A percentile compares a stretch with the other conserved stretches of the same genome.
Conservation (phyloP, 64 coral and sea anemone species). For the Porites australiensis region DNA sequence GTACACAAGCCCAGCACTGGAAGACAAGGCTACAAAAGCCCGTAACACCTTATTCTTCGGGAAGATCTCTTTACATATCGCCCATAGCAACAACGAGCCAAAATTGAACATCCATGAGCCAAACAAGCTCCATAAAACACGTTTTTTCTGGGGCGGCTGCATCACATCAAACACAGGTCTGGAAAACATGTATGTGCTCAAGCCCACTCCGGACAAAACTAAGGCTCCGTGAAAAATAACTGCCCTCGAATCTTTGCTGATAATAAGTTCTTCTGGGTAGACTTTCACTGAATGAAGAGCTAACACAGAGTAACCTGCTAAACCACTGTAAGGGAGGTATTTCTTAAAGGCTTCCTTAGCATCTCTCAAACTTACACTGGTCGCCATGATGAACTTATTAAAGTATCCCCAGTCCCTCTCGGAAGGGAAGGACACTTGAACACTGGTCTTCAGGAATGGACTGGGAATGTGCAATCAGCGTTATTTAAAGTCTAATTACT, state of each 20-base stretch:
- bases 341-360: constrained; percentile 60
- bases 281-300: constrained; percentile 72
- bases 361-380: constrained; percentile 37
- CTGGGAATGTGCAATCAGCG: too few relatives aligned
- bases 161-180: constrained; percentile 74
- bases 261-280: constrained; percentile 47
- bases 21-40: constrained; percentile 45
- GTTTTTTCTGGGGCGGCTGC: constrained; percentile 49
- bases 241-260: constrained; percentile 39
- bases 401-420: constrained; percentile 25
- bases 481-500: too few relatives aligned
- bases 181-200: constrained; percentile 46
- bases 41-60: constrained; percentile 59
- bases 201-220: constrained; percentile 68
- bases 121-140: constrained; percentile 75
- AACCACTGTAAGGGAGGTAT: constrained; percentile 76
- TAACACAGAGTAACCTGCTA: constrained; percentile 55
- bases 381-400: constrained; percentile 50
- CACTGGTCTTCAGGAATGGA: too few relatives aligned
- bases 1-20: constrained; percentile 52
- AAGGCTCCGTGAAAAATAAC: constrained; percentile 71
- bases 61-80: constrained; percentile 80
- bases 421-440: too few relatives aligned
- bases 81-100: constrained; percentile 79
- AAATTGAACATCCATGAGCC: constrained; percentile 73